Conservation (phyloP, 2,113 vertebrate species). For the Azemiops feae region DNA sequence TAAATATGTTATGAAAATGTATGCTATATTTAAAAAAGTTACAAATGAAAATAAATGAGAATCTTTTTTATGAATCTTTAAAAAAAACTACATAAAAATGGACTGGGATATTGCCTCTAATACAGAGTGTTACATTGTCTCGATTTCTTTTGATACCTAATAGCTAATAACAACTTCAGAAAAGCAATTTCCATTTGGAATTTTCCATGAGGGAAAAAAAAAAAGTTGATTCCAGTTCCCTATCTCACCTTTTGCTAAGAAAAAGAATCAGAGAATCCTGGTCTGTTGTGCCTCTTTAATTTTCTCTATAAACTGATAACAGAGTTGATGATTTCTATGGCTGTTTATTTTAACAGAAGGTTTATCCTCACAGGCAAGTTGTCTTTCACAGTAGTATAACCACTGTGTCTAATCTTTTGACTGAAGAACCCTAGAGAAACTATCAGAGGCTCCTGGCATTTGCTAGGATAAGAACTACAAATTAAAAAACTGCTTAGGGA, state of each 20-base stretch:
- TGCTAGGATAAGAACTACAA: neutral
- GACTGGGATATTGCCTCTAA: neutral
- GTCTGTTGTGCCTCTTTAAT: neutral
- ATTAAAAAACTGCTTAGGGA: neutral
- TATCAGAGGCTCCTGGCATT: neutral
- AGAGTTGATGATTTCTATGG: neutral
- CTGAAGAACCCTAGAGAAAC: neutral
- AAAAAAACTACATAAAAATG: neutral
- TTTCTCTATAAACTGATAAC: neutral
- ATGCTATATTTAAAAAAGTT: neutral
- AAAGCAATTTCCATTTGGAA: neutral
- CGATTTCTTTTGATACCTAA: neutral
- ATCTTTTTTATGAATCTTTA: neutral
- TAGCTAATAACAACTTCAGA: neutral
- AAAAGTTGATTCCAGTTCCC: neutral
- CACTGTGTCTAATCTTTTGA: neutral
- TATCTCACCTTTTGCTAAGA: neutral
- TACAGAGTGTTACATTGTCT: neutral
- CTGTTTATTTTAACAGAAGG: neutral
- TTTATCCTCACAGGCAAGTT: neutral
- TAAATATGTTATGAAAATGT: neutral
- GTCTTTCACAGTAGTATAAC: neutral
- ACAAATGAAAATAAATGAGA: neutral
- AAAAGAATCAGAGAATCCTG: neutral
- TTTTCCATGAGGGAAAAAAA: neutral